Evolutionary conservation across 2,797 vertebrate species (phyloP), one percentile per base, ranked within the genome.

Genomic region (Sylvia borin): DNA sequence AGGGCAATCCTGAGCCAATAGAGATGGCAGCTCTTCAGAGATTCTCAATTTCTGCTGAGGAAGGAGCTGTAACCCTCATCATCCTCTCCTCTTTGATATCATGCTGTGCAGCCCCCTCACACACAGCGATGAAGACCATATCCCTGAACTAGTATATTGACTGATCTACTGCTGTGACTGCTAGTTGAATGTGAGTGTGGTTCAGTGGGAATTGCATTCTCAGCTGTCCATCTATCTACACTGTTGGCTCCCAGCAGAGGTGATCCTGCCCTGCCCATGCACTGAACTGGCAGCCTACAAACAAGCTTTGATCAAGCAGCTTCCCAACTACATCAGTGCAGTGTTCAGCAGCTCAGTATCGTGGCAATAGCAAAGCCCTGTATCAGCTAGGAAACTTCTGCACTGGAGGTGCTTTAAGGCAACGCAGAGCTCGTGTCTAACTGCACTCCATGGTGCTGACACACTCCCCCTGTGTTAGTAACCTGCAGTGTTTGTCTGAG

Each of bases 401-500:
- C n/a, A 12, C 2, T 43, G 55, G 71, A 76, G 27, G 26, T 55
- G 13, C 40, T 66, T 53, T 19, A 51, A 88, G 32, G 53, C 65
- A 38, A 88, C 85, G 79, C 10, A 74, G 51, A 82, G 17, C 34
- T 88, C 4, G 1, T 2, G 7, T 47, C 64, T n/a, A 11, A 22
- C 43, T 19, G 36, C 24, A 32, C 43, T 40, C 45, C 43, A 9
- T 0, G 15, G 50, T 54, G 34, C 38, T 57, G 45, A 66, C 40
- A 77, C 24, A 3, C 9, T 64, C 62, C 34, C 26, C 24, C 38
- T 50, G 32, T 12, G 16, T 32, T 45, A 38, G 11, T 29, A 54
- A 75, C 13, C 22, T 3, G 4, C 0, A 5, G 54, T 1, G 10
- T 14, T 47, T 73, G 36, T 15, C 53, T 61, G 2, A 26, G 47